Base-by-base conservation (phyloP, 2,888 invertebrate species). In the Pinctada fucata region DNA sequence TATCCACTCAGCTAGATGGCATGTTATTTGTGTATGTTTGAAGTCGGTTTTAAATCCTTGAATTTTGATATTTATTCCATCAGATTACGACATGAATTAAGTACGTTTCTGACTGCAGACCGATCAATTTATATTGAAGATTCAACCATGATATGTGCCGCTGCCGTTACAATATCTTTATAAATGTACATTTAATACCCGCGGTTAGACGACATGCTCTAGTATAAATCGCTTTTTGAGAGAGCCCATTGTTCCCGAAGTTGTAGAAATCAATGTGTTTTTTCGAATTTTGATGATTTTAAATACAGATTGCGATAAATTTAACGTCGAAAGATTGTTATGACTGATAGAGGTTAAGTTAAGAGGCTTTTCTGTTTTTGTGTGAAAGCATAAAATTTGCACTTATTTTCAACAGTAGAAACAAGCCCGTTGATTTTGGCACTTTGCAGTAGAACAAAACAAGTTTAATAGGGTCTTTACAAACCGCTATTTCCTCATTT, bases 51-150 rank as follows among this genome's bases (percentile, higher is more conserved):
- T 58, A 58, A 58, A 58, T 58, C 58, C 58, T 58, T 58, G 58
- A 58, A 58, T 58, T 58, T 58, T 58, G 58, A 58, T 58, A 58
- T 58, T 13, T 58, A 6, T 13, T 10, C 6, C 58, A 58, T 58
- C 58, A 58, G 58, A 58, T 58, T 58, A 58, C 58, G 8, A 58
- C 13, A 10, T 58, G 58, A 58, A 58, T 58, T 58, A 13, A 10
- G 58, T 13, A 58, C 13, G 13, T 6, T 13, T 1, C 6, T 10
- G 58, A 13, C 58, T 58, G 58, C 8, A 58, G 13, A 10, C 58
- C 8, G 58, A 58, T 58, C 58, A 58, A 58, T 58, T 58, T 58
- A 58, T 58, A 58, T 58, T 58, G 58, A 13, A 58, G 58, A 58
- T 58, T 58, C 58, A 6, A 58, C 6, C 58, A 13, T 58, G 58